phyloP scores from a whole-genome alignment of 1,140 invertebrate genomes.

The Microplitis mediator region DNA sequence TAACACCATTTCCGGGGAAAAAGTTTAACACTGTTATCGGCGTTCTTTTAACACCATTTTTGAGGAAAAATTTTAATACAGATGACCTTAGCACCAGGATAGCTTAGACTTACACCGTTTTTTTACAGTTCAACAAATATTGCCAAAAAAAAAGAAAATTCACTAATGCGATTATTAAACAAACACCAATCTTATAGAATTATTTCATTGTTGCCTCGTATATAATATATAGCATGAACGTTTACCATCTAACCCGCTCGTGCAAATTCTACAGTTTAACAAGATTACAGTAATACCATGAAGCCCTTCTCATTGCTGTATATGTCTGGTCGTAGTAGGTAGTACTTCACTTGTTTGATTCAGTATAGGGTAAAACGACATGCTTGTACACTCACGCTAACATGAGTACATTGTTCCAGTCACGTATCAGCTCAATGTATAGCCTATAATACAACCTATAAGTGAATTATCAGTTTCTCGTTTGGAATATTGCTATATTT shows the following conservation, averaged over 20 bases:
- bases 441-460: background rate
- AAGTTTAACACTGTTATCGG: too few relatives aligned
- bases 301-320: conserved; percentile 43
- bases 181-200: too few relatives aligned
- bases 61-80: too few relatives aligned
- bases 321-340: conserved; percentile 37
- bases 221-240: background rate
- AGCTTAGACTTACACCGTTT: too few relatives aligned
- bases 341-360: conserved; percentile 3
- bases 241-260: conserved; percentile 30
- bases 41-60: too few relatives aligned
- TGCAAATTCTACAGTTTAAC: conserved; percentile 41
- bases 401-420: conserved; percentile 11
- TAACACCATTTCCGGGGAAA: too few relatives aligned
- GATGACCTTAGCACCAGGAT: too few relatives aligned
- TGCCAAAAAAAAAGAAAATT: too few relatives aligned
- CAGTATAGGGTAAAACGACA: background rate
- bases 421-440: conserved; percentile 1
- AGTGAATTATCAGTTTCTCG: conserved; percentile 11
- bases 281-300: conserved; percentile 52
- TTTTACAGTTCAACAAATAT: too few relatives aligned
- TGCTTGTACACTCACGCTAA: conserved; percentile 4
- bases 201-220: too few relatives aligned
- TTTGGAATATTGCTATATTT: background rate
- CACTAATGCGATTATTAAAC: too few relatives aligned